Evolutionary conservation across 2,888 invertebrate genomes (phyloP).

Genomic region (Coelopa pilipes): DNA sequence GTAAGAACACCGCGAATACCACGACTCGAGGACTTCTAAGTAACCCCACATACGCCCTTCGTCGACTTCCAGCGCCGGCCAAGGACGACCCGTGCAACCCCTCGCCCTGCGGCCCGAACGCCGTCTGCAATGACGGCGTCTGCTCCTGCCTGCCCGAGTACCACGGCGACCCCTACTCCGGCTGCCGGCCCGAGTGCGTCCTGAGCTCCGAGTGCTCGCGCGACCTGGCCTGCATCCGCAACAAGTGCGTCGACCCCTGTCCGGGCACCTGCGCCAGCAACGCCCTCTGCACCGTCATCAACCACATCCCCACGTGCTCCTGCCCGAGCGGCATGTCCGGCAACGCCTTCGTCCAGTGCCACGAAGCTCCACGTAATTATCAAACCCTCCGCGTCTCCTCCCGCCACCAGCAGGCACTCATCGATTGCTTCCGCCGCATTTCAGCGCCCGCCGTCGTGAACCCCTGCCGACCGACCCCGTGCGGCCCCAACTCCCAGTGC

Average conservation of each 20-base stretch:
- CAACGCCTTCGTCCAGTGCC: constrained; percentile 76
- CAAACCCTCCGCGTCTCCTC: too few species aligned
- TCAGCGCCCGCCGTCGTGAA: constrained; percentile 64
- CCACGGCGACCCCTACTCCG: constrained; percentile 79
- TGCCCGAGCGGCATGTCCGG: constrained; percentile 78
- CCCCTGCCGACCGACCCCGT: constrained; percentile 74
- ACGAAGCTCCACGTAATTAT: constrained; percentile 62
- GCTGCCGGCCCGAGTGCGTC: constrained; percentile 85
- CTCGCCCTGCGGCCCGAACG: constrained; percentile 81
- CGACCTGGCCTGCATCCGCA: constrained; percentile 76
- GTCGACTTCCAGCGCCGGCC: constrained; percentile 48
- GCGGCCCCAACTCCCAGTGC: constrained; percentile 83
- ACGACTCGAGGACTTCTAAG: not conserved
- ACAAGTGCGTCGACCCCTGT: constrained; percentile 83
- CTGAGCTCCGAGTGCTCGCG: constrained; percentile 78
- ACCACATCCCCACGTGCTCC: constrained; percentile 82
- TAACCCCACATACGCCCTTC: not conserved
- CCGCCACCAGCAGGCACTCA: too few species aligned
- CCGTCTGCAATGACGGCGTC: constrained; percentile 69
- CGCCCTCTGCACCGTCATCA: constrained; percentile 80
- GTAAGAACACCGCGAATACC: constrained; percentile 51
- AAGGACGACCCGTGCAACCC: constrained; percentile 76
- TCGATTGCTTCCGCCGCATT: constrained; percentile 19
- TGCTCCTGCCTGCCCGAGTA: constrained; percentile 71
- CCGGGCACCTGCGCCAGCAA: constrained; percentile 81